Evolutionary conservation across 2,888 invertebrate genomes (phyloP), one percentile per base, ranked within the genome.

Genomic region (Athalia circularis): DNA sequence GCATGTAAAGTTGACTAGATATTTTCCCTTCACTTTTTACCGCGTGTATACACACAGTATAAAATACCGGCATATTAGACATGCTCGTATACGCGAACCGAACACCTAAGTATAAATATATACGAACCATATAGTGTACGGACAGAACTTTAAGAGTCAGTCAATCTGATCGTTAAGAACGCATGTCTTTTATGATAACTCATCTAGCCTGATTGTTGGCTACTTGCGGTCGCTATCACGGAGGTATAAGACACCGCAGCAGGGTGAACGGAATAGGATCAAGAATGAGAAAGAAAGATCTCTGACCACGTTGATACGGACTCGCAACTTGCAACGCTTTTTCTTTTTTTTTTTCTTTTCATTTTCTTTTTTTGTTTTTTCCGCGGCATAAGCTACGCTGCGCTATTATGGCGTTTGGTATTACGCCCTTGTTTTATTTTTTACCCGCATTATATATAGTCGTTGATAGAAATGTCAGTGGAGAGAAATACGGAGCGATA

Each of bases 1-100:
- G 29, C 29, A 29, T 29, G 29, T 29, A 29, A 29, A 29, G 29
- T 45, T 59, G 13, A 59, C 59, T 7, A 15, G 3, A 43, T n/a
- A 48, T 77, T 77, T 77, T 77, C 77, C 77, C 70, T 77, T 77
- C 77, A 77, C 77, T 77, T 77, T n/a, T 47, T 70, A n/a, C 15
- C n/a, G 5, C 43, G 13, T 47, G 5, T 57, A n/a, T 43, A 68
- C 52, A 72, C 47, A 5, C 9, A 54, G 68, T 9, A 47, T 11
- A 13, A 8, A 11, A 13, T 52, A 9, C 43, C 15, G 8, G n/a
- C 48, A 65, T 65, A 65, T 29, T 29, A 61, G 61, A 29, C 52
- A 29, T 11, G 50, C 8, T 68, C 15, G 50, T 52, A 29, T 52
- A 45, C 52, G 15, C 9, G 5, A 29, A 43, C 13, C 45, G 59